Base-by-base conservation (phyloP, 2,888 invertebrate species). In the Dicranocentrus wangi region DNA sequence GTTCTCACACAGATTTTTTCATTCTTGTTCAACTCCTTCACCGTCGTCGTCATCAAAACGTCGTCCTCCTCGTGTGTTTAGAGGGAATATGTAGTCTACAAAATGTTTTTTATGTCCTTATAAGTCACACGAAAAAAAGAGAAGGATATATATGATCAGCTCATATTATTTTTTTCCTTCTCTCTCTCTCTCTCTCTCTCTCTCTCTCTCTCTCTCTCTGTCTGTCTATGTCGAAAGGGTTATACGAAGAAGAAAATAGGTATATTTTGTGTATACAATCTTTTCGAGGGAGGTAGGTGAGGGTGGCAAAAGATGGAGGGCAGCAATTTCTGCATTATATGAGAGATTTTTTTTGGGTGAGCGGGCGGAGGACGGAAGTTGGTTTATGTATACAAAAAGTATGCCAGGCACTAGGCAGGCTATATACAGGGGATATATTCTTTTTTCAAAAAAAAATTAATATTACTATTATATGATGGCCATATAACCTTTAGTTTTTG, bases 291-390 rank as follows among this genome's bases (percentile, higher is more conserved):
- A 81, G 81, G 71, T 73, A 63, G 83, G 77, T 76, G 81, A 84
- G 84, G 84, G 84, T 83, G 84, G 84, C 82, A 82, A 83, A 71
- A 83, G 81, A 83, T 82, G 83, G 69, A 81, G 81, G 81, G 81
- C 83, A 83, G 55, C 15, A 47, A n/a, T 47, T 10, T 47, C 15
- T 39, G 39, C 39, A 39, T 21, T 55, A 60, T 19, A 17, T 39
- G 1, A n/a, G n/a, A n/a, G 2, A 39, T 25, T 15, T 39, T 23
- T 28, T 21, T 68, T 25, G 39, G 42, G 66, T 66, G 66, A 78
- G 73, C 82, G 63, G 80, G 83, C 81, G 83, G 81, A 83, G 80
- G 83, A 83, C 83, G 83, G 83, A 83, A 83, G 83, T 83, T 79
- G 69, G 32, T 60, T 43, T 65, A 68, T 53, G 25, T 23, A 25